phyloP scores from a whole-genome alignment of 1,140 invertebrate species.

The Drosophila willistoni region DNA sequence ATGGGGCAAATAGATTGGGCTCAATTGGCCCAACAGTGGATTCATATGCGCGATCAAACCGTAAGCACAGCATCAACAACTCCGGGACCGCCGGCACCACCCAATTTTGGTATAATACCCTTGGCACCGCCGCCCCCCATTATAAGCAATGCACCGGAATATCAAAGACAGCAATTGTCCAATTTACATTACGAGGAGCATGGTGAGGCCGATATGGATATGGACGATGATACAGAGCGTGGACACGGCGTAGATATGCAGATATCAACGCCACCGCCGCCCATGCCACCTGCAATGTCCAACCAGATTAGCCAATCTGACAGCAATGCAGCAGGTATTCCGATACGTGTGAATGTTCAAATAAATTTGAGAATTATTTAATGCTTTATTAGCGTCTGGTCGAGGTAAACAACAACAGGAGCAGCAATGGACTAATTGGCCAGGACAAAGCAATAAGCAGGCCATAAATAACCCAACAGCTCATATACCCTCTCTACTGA shows the following conservation, averaged over 20 bases:
- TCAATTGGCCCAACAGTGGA: slow-evolving; percentile 97
- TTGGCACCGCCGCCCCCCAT: slow-evolving; percentile 67
- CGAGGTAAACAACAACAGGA: slow-evolving; percentile 28
- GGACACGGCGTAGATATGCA: slow-evolving; percentile 24
- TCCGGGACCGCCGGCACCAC: slow-evolving; percentile 24
- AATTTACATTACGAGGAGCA: slow-evolving; percentile 84
- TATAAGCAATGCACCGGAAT: slow-evolving; percentile 56
- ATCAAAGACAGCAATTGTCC: slow-evolving; percentile 36
- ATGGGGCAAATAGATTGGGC: slow-evolving; percentile 94
- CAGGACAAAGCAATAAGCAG: slow-evolving; percentile 29
- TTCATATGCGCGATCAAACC: slow-evolving; percentile 94
- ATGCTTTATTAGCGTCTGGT: background rate
- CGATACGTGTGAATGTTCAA: no score
- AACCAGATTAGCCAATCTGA: slow-evolving; percentile 48
- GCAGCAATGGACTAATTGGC: slow-evolving; percentile 52
- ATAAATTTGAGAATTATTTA: background rate
- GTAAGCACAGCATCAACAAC: slow-evolving; percentile 53
- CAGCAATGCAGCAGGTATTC: slow-evolving; percentile 17
- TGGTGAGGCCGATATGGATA: slow-evolving; percentile 93
- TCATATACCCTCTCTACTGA: slow-evolving; percentile 76
- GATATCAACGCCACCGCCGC: slow-evolving; percentile 54
- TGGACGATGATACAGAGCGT: slow-evolving; percentile 87
- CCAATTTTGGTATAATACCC: slow-evolving; percentile 81
- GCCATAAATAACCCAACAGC: slow-evolving; percentile 56
- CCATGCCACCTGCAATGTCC: slow-evolving; percentile 49